Evolutionary conservation across 1,140 invertebrate species (phyloP).

Genomic region (Bombus haemorrhoidalis): DNA sequence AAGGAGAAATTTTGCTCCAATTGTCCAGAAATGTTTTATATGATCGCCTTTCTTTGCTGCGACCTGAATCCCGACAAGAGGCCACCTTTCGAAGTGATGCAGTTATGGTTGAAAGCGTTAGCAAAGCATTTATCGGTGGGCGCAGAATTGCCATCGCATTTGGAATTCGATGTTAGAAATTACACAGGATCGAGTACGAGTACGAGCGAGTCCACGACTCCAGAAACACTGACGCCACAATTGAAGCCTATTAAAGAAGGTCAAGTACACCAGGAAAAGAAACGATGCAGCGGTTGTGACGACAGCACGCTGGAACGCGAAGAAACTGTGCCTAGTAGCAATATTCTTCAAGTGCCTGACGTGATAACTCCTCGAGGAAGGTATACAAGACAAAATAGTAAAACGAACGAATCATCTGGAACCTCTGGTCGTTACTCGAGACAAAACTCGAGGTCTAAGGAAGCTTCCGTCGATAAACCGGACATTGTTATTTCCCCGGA

Average conservation of each 20-base stretch:
- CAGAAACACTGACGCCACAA: constrained; percentile 81
- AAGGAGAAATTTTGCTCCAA: constrained; percentile 93
- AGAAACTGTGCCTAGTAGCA: constrained; percentile 41
- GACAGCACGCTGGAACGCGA: constrained; percentile 80
- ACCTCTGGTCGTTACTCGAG: constrained; percentile 58
- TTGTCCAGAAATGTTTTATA: constrained; percentile 94
- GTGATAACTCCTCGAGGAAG: constrained; percentile 55
- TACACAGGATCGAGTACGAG: constrained; percentile 86
- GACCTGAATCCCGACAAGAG: constrained; percentile 94
- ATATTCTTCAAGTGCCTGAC: constrained; percentile 59
- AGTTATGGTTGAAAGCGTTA: constrained; percentile 91
- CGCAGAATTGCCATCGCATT: constrained; percentile 85
- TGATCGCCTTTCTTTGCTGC: constrained; percentile 94
- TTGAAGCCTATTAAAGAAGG: constrained; percentile 83
- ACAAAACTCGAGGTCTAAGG: constrained; percentile 70
- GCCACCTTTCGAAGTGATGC: constrained; percentile 93
- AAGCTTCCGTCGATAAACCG: constrained; percentile 57
- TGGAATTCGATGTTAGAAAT: constrained; percentile 89
- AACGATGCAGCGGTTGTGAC: constrained; percentile 73
- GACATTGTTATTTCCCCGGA: constrained; percentile 68
- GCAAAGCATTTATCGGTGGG: constrained; percentile 88
- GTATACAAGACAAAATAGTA: constrained; percentile 68
- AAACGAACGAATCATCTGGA: constrained; percentile 38
- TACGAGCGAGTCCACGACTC: constrained; percentile 85
- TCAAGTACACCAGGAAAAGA: constrained; percentile 79